Evolutionary conservation across 2,113 vertebrate species (phyloP), one percentile per base, ranked within the genome.

Genomic region (Spilogale gracilis): DNA sequence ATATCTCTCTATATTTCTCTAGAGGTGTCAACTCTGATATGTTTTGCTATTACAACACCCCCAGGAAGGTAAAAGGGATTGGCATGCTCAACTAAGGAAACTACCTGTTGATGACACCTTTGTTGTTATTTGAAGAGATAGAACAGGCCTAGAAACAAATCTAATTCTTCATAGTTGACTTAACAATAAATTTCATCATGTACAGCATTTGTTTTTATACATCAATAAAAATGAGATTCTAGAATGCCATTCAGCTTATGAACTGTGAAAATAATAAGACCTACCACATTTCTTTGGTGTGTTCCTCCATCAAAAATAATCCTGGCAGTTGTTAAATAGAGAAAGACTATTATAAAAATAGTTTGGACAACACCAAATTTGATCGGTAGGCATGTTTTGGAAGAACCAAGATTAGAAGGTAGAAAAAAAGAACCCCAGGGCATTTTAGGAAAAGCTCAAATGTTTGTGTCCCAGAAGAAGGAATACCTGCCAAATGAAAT

Each of bases 331-430:
- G 1, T 45, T 48, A 27, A 87, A 50, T 32, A 69, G 87, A 48
- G 6, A 73, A 82, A 58, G 4, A 13, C 17, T 20, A 11, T 9
- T 38, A 7, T 32, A 82, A 18, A 79, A 4, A 0, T 1, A 3
- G 38, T 32, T 32, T 30, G 10, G n/a, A 30, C 25, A 58, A 23
- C 2, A 50, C 13, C 23, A 73, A 67, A 67, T 79, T 43, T 71
- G 32, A 11, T 25, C 5, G 9, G 27, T 58, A 0, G 23, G n/a
- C 9, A 25, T 3, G 6, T 32, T 58, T 78, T 14, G 13, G 21
- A 60, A 60, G 74, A 84, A 13, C 9, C 56, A 52, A 45, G 16
- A 11, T 30, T 20, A n/a, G 23, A 30, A 23, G 9, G 1, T 43
- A 1, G 10, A 7, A 3, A 6, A 25, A 61, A 88, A 17, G 12